Evolutionary conservation across 2,797 vertebrate genomes (phyloP).

Genomic region (Chaetophractus vellerosus): DNA sequence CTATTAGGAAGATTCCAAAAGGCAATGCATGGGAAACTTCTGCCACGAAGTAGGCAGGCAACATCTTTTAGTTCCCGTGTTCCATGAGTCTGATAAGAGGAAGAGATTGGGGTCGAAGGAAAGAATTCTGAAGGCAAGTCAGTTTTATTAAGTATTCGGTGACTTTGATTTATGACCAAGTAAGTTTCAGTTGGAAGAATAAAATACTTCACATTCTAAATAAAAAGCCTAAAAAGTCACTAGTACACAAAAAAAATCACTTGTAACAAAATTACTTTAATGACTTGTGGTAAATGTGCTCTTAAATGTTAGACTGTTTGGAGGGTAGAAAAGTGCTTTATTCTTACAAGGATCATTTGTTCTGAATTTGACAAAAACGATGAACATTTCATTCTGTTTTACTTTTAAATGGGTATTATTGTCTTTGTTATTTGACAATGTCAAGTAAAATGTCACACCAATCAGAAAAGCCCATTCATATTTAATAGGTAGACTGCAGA

Average conservation of each 20-base stretch:
- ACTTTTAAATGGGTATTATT: constrained; percentile 77
- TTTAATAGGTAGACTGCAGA: constrained; percentile 73
- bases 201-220: constrained; percentile 61
- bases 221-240: constrained; percentile 59
- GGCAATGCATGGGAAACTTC: not conserved
- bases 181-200: constrained; percentile 46
- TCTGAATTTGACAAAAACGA: constrained; percentile 78
- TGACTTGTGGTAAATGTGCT: constrained; percentile 64
- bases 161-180: constrained; percentile 47
- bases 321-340: constrained; percentile 66
- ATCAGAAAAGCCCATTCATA: constrained; percentile 73
- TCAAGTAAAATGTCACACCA: constrained; percentile 79
- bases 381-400: constrained; percentile 79
- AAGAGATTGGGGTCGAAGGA: constrained; percentile 23
- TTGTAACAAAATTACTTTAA: constrained; percentile 78
- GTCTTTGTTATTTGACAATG: constrained; percentile 78
- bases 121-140: constrained; percentile 50
- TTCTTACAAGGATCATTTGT: constrained; percentile 75
- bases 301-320: constrained; percentile 58
- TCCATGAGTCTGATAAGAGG: not conserved
- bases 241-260: constrained; percentile 69
- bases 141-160: not conserved
- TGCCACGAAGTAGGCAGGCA: not conserved
- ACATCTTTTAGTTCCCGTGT: not conserved
- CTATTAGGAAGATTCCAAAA: not conserved